phyloP scores from a whole-genome alignment of 2,888 invertebrate species.

The Atherix ibis region DNA sequence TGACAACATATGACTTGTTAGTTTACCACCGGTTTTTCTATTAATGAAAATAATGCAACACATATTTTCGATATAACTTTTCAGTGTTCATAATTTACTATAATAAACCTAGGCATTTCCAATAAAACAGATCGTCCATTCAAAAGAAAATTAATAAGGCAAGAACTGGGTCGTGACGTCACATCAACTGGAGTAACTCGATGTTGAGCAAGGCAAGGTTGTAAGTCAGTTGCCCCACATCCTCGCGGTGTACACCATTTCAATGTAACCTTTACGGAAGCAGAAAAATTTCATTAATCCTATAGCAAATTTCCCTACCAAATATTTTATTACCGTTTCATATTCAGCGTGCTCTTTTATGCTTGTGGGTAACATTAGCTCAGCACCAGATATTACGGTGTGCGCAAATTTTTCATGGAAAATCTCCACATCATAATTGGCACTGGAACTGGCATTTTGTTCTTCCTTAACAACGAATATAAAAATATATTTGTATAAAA shows the following conservation, averaged over 20 bases:
- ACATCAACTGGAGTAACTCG: slow-evolving; percentile 93
- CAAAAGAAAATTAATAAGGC: slow-evolving; percentile 91
- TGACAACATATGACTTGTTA: slow-evolving; percentile 82
- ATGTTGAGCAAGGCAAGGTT: slow-evolving; percentile 70
- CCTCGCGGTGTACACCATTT: slow-evolving; percentile 97
- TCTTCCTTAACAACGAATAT: slow-evolving; percentile 46
- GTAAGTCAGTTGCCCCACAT: slow-evolving; percentile 61
- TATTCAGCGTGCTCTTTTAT: slow-evolving; percentile 60
- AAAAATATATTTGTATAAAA: neutral
- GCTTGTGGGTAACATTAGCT: slow-evolving; percentile 37
- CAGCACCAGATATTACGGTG: slow-evolving; percentile 58
- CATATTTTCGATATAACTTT: neutral
- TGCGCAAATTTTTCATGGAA: slow-evolving; percentile 81
- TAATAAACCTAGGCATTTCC: slow-evolving; percentile 59
- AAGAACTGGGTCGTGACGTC: slow-evolving; percentile 90
- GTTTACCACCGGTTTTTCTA: slow-evolving; percentile 65
- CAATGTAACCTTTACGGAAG: slow-evolving; percentile 50
- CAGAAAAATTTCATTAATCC: too few species aligned
- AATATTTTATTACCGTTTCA: slow-evolving; percentile 45
- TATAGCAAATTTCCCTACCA: slow-evolving; percentile 1
- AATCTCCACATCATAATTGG: slow-evolving; percentile 97
- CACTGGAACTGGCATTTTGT: slow-evolving; percentile 93
- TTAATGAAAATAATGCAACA: slow-evolving; percentile 4
- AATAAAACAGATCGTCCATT: slow-evolving; percentile 85
- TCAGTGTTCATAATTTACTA: neutral